Percentiles rank a stretch among this genome's conserved stretches.
Evolutionary conservation across 1,140 invertebrate genomes (phyloP).

Genomic region (Anastrepha ludens): DNA sequence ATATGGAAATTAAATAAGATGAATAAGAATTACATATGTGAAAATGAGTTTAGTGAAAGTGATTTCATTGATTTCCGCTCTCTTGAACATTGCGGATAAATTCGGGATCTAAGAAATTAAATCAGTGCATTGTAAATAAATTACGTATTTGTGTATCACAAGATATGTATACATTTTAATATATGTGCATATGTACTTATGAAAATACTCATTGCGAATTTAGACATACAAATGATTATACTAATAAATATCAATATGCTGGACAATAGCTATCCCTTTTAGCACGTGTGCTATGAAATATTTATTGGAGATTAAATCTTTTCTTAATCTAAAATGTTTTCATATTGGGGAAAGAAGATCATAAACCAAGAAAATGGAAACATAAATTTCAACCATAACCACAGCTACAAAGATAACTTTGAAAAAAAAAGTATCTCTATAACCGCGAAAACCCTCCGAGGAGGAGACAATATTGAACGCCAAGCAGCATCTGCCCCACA

Average conservation of each 20-base stretch:
- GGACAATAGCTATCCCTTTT: neutral
- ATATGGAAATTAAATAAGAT: neutral
- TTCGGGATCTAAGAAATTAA: neutral
- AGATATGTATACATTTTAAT: neutral
- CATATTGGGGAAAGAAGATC: neutral
- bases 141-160: neutral
- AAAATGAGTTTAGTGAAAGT: no score
- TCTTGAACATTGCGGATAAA: neutral
- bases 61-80: neutral
- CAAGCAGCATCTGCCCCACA: neutral
- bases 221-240: no score
- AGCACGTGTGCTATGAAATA: neutral
- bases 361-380: constrained; percentile 11
- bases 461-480: neutral
- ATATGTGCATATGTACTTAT: neutral
- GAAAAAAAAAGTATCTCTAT: neutral
- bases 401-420: neutral
- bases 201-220: neutral
- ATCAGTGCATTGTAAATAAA: neutral
- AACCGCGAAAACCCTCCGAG: neutral
- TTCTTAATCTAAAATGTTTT: neutral
- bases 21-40: no score
- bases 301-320: neutral
- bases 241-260: no score
- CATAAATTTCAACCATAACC: neutral